Base-by-base conservation (phyloP, 2,797 vertebrate genomes). In the Petrocephalus schoutedeni region DNA sequence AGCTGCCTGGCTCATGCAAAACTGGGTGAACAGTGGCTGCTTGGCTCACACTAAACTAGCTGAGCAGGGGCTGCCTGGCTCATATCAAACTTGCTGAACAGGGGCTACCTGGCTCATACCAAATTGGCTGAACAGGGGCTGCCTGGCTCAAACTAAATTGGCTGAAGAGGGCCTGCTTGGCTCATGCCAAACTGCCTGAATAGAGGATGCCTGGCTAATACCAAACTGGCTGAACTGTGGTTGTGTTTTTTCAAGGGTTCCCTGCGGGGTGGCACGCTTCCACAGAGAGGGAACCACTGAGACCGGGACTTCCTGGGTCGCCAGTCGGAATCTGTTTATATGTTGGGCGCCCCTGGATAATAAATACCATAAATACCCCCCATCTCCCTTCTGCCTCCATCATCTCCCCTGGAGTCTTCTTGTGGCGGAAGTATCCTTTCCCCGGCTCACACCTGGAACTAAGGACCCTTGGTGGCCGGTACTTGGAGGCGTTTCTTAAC, bases 161-260 rank as follows among this genome's bases (percentile, higher is more conserved):
- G 0, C 28, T 36, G 12, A 36, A 71, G 5, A 71, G 64, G 64
- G 64, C 1, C 64, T 71, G 4, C 0, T 10, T 71, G 12, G 12
- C 64, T 71, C 12, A 71, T 32, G 32, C 64, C 28, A 71, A 0
- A 36, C 28, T 71, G 12, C 2, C 67, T 54, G 28, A 86, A 23
- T 16, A 28, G 85, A 8, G 4, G 67, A 49, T 74, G 21, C 6
- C 83, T 32, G 36, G 58, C 45, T 23, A 16, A 41, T 86, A 54
- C 14, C 53, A 83, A 85, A 86, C 45, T 32, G 51, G 84, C 87
- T 89, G 64, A 89, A 86, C 83, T 88, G 23, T 89, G 56, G 87
- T 89, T 89, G 89, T 88, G 87, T 89, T 82, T 89, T 74, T 89
- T 89, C 56, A 89, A 89, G 89, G 87, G 84, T 77, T 88, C 87